phyloP scores from a whole-genome alignment of 2,888 invertebrate species.

The Pimpla rufipes region DNA sequence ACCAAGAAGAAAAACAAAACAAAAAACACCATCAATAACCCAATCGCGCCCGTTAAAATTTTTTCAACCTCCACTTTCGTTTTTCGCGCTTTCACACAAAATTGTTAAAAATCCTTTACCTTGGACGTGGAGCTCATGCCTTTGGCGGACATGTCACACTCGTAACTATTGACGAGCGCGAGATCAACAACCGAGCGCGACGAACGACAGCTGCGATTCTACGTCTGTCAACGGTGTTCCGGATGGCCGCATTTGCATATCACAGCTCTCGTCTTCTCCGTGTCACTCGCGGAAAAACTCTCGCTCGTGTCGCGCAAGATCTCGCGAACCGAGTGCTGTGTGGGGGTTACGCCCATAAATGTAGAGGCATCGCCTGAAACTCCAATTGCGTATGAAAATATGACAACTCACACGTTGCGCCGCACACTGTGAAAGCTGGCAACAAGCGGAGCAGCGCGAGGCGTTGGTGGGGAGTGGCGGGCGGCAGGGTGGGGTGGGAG shows the following conservation, averaged over 20 bases:
- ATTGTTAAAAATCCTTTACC: constrained; percentile 41
- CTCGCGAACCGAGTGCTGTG: constrained; percentile 17
- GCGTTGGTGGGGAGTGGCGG: not conserved
- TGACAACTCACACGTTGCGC: constrained; percentile 46
- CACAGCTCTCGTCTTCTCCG: constrained; percentile 17
- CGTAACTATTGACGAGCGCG: constrained; percentile 46
- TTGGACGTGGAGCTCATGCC: constrained; percentile 57
- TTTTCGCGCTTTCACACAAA: not conserved
- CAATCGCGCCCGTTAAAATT: no score
- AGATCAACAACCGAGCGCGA: not conserved
- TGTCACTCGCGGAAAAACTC: not conserved
- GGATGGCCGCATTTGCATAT: constrained; percentile 50
- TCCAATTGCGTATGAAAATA: constrained; percentile 40
- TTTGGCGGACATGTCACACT: constrained; percentile 60
- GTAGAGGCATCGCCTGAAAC: constrained; percentile 9
- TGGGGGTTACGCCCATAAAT: constrained; percentile 41
- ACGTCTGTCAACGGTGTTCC: constrained; percentile 41
- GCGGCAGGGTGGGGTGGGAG: not conserved
- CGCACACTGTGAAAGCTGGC: constrained; percentile 17
- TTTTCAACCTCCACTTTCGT: not conserved
- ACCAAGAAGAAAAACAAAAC: constrained; percentile 47
- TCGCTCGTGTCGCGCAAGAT: not conserved
- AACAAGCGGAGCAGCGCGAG: not conserved
- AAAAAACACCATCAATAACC: not conserved
- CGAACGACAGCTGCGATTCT: constrained; percentile 42